Percentiles rank a stretch among this genome's conserved stretches.
These are phyloP conservation scores for Rhynchonycteris naso DNA, from an alignment of 2,797 vertebrate species.

Conservation along the genomic window DNA sequence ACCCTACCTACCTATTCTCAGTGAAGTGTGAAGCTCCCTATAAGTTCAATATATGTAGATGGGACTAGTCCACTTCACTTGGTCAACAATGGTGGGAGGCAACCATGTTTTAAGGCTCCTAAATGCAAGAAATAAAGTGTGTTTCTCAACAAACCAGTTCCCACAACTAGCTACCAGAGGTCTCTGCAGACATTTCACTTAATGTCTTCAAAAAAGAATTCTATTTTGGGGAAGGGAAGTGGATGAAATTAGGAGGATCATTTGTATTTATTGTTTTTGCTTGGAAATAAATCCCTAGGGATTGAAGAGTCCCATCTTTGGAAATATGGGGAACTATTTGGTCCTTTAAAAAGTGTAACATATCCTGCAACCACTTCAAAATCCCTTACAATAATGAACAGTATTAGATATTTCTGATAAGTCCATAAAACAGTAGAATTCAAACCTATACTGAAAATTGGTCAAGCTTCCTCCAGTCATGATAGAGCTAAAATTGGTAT, in stretches of 20 bases:
- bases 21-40: not conserved
- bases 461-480: not conserved
- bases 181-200: not conserved
- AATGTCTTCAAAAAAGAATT: not conserved
- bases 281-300: not conserved
- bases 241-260: not conserved
- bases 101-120: not conserved
- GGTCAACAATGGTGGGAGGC: not conserved
- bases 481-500: not conserved
- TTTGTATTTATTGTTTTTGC: not conserved
- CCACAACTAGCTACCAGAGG: not conserved
- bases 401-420: not conserved
- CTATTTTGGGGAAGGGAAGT: not conserved
- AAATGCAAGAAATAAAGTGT: not conserved
- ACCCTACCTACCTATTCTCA: too few species aligned
- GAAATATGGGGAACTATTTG: not conserved
- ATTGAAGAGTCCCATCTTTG: not conserved
- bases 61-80: not conserved
- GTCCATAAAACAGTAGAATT: not conserved
- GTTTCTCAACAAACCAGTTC: not conserved
- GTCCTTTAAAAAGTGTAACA: not conserved
- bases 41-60: fast-evolving
- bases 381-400: not conserved
- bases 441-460: not conserved
- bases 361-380: not conserved